phyloP scores from a whole-genome alignment of 2,888 invertebrate genomes.

The Platycheirus albimanus region DNA sequence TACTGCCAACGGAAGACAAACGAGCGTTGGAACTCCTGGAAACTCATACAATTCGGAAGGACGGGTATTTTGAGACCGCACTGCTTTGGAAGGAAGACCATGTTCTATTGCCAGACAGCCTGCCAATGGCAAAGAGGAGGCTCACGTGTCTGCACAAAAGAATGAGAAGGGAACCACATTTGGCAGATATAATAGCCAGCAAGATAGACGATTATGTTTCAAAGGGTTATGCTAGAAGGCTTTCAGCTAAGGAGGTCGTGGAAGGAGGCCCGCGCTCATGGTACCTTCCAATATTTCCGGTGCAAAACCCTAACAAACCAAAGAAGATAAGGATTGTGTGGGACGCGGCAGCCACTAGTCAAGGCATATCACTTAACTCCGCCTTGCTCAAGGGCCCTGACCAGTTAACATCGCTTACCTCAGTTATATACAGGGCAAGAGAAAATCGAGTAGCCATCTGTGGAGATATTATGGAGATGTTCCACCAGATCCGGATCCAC shows the following conservation, averaged over 20 bases:
- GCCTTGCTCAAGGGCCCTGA: not conserved
- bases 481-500: not conserved
- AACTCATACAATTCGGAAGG: not conserved
- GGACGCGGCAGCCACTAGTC: conserved; percentile 3
- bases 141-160: not conserved
- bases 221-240: not conserved
- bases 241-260: not conserved
- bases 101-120: conserved; percentile 8
- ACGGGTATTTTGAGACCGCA: not conserved
- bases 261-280: not conserved
- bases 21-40: not conserved
- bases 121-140: conserved; percentile 7
- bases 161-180: not conserved
- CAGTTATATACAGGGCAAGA: not conserved
- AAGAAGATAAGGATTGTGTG: not conserved
- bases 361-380: not conserved
- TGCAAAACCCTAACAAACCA: not conserved
- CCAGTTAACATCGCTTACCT: not conserved
- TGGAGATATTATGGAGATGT: not conserved
- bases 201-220: conserved; percentile 16
- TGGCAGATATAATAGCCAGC: not conserved
- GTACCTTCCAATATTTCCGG: too few relatives aligned
- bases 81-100: too few relatives aligned
- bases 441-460: not conserved
- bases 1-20: not conserved